Conservation (phyloP, 2,888 invertebrate species). For the Rambutsinella grinnellia region DNA sequence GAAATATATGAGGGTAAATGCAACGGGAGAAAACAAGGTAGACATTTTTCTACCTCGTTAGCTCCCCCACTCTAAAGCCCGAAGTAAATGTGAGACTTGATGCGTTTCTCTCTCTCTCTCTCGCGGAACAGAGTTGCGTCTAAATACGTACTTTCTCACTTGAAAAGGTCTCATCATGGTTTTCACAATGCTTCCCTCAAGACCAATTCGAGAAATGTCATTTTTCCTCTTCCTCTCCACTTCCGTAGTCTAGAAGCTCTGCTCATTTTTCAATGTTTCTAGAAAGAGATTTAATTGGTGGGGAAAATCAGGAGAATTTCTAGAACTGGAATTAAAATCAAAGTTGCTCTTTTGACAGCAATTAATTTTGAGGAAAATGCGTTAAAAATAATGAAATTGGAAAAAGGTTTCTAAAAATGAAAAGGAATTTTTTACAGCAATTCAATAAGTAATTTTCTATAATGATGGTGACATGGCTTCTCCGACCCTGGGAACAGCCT, state of each 20-base stretch:
- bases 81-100: too few species aligned
- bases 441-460: too few species aligned
- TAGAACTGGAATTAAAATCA: background rate
- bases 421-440: too few species aligned
- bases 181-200: constrained; percentile 38
- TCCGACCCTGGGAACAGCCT: too few species aligned
- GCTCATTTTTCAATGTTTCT: too few species aligned
- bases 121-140: background rate
- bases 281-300: too few species aligned
- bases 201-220: constrained; percentile 39
- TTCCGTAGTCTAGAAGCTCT: too few species aligned
- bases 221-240: constrained; percentile 11
- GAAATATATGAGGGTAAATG: too few species aligned
- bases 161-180: background rate
- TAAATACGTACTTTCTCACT: background rate
- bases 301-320: background rate
- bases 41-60: constrained; percentile 27
- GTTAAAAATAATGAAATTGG: too few species aligned
- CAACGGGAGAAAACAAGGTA: constrained; percentile 10
- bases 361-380: too few species aligned
- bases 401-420: background rate
- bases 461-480: too few species aligned
- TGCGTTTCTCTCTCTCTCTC: too few species aligned
- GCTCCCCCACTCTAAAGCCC: background rate
- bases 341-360: background rate